phyloP scores from a whole-genome alignment of 2,888 invertebrate genomes.

The Chalcosyrphus nemorum region DNA sequence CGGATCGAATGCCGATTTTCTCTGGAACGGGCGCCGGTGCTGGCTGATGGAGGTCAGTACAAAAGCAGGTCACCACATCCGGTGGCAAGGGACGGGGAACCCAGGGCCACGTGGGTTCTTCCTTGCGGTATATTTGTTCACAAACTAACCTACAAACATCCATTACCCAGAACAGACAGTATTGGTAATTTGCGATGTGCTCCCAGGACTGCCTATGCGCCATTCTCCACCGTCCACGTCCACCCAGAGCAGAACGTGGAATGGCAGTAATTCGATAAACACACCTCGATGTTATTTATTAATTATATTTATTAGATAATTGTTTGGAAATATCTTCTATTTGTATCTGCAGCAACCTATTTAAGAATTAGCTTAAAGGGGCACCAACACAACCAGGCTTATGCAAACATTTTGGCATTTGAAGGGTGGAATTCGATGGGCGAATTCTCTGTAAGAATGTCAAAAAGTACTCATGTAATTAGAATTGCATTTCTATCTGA shows the following conservation, averaged over 20 bases:
- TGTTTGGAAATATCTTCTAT: constrained; percentile 6
- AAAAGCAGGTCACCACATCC: constrained; percentile 9
- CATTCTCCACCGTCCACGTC: no score
- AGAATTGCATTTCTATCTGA: no score
- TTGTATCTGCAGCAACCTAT: constrained; percentile 6
- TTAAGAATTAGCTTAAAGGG: no score
- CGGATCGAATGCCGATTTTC: not conserved
- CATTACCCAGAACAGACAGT: not conserved
- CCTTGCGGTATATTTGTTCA: constrained; percentile 15
- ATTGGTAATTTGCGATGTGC: constrained; percentile 1
- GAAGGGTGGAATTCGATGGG: not conserved
- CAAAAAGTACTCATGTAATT: not conserved
- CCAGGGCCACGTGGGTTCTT: not conserved
- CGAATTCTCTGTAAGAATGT: not conserved
- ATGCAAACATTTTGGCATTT: constrained; percentile 4
- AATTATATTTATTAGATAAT: constrained; percentile 22
- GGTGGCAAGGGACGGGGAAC: not conserved
- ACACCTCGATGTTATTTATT: constrained; percentile 21
- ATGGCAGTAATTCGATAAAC: constrained; percentile 1
- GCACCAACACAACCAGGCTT: no score
- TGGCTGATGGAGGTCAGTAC: not conserved
- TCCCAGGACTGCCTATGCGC: not conserved
- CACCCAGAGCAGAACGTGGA: not conserved
- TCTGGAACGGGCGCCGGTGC: not conserved
- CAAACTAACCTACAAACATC: constrained; percentile 1